Evolutionary conservation across 2,113 vertebrate species (phyloP).

Genomic region (Willisornis vidua): DNA sequence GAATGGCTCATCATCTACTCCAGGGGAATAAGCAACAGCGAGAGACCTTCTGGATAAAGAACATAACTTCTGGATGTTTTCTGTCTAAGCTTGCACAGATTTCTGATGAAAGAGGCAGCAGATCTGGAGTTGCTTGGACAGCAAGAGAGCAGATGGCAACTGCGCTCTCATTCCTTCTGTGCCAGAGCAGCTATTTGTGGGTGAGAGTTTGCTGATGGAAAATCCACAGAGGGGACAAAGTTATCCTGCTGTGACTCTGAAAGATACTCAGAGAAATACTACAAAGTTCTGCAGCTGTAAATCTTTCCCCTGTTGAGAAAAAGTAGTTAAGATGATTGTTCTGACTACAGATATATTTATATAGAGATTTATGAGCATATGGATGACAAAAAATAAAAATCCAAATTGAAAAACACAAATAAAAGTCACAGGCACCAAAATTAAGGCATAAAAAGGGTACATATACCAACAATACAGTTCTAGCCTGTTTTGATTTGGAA

Average conservation of each 20-base stretch:
- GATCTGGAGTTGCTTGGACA: conserved; percentile 6
- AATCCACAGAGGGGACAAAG: not conserved
- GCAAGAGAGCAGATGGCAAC: conserved; percentile 16
- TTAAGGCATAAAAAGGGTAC: rapidly evolving
- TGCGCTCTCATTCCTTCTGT: not conserved
- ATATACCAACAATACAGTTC: rapidly evolving
- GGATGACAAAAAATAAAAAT: not conserved
- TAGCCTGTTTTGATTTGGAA: not conserved
- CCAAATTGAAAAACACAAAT: not conserved
- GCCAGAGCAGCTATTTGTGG: not conserved
- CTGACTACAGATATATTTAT: not conserved
- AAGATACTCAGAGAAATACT: not conserved
- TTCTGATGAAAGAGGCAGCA: conserved; percentile 4
- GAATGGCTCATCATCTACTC: not conserved
- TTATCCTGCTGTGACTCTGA: not conserved
- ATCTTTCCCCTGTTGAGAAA: not conserved
- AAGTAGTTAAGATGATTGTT: not conserved
- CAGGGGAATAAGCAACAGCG: not conserved
- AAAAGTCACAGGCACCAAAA: not conserved
- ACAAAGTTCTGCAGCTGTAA: not conserved
- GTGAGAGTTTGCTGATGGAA: conserved; percentile 5
- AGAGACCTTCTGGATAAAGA: not conserved
- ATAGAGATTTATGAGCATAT: not conserved
- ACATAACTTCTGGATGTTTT: not conserved
- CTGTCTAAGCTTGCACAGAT: not conserved